Percentiles rank a stretch among this genome's conserved stretches.
Evolutionary conservation across 2,888 invertebrate genomes (phyloP).

Genomic region (Xanthorhoe designata): DNA sequence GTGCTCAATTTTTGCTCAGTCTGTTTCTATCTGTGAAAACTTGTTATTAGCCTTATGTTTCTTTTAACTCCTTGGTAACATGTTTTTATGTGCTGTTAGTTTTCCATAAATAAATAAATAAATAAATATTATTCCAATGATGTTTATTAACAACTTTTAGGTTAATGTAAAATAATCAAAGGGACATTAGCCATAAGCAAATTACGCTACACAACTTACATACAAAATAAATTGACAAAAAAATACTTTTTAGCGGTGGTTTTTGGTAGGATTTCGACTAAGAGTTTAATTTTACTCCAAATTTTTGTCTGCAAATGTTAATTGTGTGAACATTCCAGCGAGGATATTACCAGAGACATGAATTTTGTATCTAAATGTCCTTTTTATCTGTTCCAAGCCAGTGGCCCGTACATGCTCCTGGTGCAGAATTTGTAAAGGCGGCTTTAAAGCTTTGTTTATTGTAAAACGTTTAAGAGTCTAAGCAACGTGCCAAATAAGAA

Average conservation of each 20-base stretch:
- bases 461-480: not conserved
- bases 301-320: constrained; percentile 17
- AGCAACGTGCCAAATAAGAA: not conserved
- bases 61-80: no score
- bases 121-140: not conserved
- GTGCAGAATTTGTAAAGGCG: constrained; percentile 12
- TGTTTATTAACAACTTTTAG: no score
- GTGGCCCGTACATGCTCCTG: constrained; percentile 31
- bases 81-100: no score
- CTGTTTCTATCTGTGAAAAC: no score
- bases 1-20: no score
- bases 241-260: not conserved
- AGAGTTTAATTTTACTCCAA: constrained; percentile 16
- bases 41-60: no score
- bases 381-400: constrained; percentile 46
- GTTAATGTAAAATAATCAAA: no score
- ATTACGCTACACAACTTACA: no score
- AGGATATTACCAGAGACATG: constrained; percentile 18
- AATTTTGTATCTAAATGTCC: constrained; percentile 31
- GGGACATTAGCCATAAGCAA: no score
- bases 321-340: constrained; percentile 17
- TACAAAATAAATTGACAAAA: no score
- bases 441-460: constrained; percentile 12
- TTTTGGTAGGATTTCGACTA: not conserved
- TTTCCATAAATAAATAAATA: no score